These are phyloP conservation scores for Lepidochrysops patricia DNA, from an alignment of 2,888 invertebrate species.

Conservation along the genomic window DNA sequence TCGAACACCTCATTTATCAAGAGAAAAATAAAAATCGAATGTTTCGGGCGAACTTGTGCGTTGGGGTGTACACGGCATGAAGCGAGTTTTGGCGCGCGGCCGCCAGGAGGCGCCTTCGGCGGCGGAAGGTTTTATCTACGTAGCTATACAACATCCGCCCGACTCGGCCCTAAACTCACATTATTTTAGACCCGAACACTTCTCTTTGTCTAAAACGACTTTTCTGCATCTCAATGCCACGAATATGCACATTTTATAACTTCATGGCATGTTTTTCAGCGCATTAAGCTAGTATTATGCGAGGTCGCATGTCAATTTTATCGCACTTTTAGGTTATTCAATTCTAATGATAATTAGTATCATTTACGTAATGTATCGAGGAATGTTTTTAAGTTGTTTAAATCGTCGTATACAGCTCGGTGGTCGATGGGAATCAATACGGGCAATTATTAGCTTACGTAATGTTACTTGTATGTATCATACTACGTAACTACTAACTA, in stretches of 20 bases:
- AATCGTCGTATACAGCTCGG: conserved; percentile 39
- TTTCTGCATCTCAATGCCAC: conserved; percentile 52
- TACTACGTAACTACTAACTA: conserved; percentile 41
- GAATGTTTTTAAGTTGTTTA: conserved; percentile 34
- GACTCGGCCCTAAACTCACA: conserved; percentile 59
- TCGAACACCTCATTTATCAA: too few relatives aligned
- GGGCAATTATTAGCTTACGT: conserved; percentile 51
- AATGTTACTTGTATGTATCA: conserved; percentile 47
- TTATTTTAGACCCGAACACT: conserved; percentile 62
- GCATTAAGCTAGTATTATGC: conserved; percentile 17
- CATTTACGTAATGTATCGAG: conserved; percentile 25
- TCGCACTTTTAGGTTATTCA: conserved; percentile 46
- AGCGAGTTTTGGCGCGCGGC: conserved; percentile 54
- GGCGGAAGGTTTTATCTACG: conserved; percentile 75
- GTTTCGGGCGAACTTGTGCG: conserved; percentile 41
- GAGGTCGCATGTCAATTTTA: conserved; percentile 25
- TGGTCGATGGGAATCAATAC: conserved; percentile 41
- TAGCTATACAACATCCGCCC: conserved; percentile 72
- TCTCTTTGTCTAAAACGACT: conserved; percentile 66
- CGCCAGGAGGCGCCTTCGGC: conserved; percentile 61
- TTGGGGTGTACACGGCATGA: conserved; percentile 62
- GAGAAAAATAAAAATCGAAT: conserved; percentile 12
- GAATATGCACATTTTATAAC: conserved; percentile 39
- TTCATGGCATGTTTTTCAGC: conserved; percentile 41
- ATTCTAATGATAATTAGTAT: conserved; percentile 27